Evolutionary conservation across 2,797 vertebrate species (phyloP), one percentile per base, ranked within the genome.

Genomic region (Sebastes melanostomus): DNA sequence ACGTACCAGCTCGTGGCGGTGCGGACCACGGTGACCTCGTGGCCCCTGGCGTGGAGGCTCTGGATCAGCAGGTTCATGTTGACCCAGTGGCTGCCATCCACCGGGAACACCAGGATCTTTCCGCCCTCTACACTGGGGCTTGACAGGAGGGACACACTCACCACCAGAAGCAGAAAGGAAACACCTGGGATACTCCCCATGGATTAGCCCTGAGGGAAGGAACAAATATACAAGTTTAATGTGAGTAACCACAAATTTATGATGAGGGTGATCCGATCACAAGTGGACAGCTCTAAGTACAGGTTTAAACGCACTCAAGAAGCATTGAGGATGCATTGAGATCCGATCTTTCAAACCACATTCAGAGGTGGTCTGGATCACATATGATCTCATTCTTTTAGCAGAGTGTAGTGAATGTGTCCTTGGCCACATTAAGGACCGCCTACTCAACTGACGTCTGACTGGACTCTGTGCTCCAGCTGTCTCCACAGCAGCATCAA

Each of bases 11-110:
- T 96, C 8, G 82, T 92, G 75, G 91, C 22, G 0, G 93, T 88
- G 22, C 93, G 89, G 32, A 96, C 85, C 79, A 96, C 94, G 0
- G 92, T 95, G 69, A 96, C 74, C 66, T 94, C 87, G 3, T 96
- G 95, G n/a, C 94, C 94, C 8, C 81, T 84, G 76, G 77, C 1
- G 2, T 94, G 91, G 68, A 96, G 94, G 13, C 63, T 78, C 66
- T 94, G 72, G 52, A 96, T 89, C 36, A 96, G 60, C 18, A 96
- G 75, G 72, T 95, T 91, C 95, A 96, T 96, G 87, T 96, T 96
- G 66, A 96, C 65, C 95, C 95, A 96, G 85, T 96, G 95, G 86
- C 95, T 96, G 22, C 95, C 95, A 0, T 96, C 96, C 32, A 96
- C 60, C 0, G 96, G 94, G 70, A 96, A 95, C 36, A 96, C 94